Evolutionary conservation across 1,140 invertebrate species (phyloP), one percentile per base, ranked within the genome.

Genomic region (Lepidurus packardi): DNA sequence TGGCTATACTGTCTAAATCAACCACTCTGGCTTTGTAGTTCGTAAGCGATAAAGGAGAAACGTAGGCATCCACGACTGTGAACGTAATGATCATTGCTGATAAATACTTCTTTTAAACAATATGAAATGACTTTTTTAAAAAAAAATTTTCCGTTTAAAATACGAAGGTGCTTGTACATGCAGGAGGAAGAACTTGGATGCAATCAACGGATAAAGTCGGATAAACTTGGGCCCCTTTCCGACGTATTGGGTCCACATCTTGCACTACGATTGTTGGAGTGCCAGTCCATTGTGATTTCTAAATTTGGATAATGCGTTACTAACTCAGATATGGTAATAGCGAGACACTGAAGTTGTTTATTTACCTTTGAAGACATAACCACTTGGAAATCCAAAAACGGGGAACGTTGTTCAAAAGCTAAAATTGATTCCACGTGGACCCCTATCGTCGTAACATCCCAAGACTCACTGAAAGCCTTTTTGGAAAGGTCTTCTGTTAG

Each of bases 11-110:
- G n/a, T 42, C n/a, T 13, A 75, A 75, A 21, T 24, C 4, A 7
- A 21, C 25, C 43, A n/a, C 25, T n/a, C 74, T 1, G 34, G 74
- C 34, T 43, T 75, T 75, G 74, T 75, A 45, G 75, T 47, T 45
- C 75, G n/a, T n/a, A n/a, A 77, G 43, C 16, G 75, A 77, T n/a
- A 77, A 47, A 25, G 75, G 75, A 77, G 75, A 45, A 43, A 77
- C 75, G 75, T 77, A 77, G 43, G 75, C 75, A 44, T 77, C 75
- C 9, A 77, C 75, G 21, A 77, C 75, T 16, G 75, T 34, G 41
- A 42, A 24, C 11, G 44, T 43, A 34, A 65, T 65, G 16, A 65
- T 21, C 13, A 65, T 7, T 7, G 53, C n/a, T 65, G n/a, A 7
- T n/a, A 65, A 13, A 65, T n/a, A 21, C 13, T 7, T 13, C 13